These are phyloP conservation scores for Heliothis subflexa DNA, from an alignment of 1,140 invertebrate genomes.

Conservation along the genomic window DNA sequence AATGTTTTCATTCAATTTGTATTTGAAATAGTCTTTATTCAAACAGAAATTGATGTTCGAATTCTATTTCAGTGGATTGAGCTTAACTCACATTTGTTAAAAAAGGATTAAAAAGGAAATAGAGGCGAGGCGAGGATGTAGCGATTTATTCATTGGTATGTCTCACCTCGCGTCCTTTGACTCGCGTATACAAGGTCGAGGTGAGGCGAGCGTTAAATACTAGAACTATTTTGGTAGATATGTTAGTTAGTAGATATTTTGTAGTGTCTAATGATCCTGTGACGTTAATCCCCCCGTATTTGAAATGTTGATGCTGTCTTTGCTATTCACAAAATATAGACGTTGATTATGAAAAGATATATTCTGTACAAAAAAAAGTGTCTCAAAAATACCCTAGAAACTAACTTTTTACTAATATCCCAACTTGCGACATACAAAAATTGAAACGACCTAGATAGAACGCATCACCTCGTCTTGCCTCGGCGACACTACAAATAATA, in stretches of 20 bases:
- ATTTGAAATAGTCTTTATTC: background rate
- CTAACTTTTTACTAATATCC: background rate
- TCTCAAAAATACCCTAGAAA: too few relatives aligned
- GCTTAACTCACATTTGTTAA: constrained; percentile 1
- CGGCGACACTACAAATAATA: background rate
- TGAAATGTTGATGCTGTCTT: too few relatives aligned
- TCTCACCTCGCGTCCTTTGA: constrained; percentile 6
- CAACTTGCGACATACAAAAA: background rate
- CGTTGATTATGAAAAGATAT: too few relatives aligned
- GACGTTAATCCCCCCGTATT: too few relatives aligned
- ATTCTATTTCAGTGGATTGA: constrained; percentile 37
- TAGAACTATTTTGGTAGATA: too few relatives aligned
- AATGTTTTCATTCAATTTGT: background rate
- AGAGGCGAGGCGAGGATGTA: background rate
- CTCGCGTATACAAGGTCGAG: background rate
- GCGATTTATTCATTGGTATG: constrained; percentile 9
- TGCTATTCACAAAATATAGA: too few relatives aligned
- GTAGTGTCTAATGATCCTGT: too few relatives aligned
- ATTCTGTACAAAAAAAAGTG: too few relatives aligned
- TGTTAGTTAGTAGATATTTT: too few relatives aligned
- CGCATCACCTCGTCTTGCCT: background rate
- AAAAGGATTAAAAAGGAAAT: background rate
- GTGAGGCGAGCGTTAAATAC: background rate
- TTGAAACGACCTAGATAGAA: background rate
- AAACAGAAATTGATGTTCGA: background rate